Base-by-base conservation (phyloP, 2,888 invertebrate species). In the Mythimna pallens region DNA sequence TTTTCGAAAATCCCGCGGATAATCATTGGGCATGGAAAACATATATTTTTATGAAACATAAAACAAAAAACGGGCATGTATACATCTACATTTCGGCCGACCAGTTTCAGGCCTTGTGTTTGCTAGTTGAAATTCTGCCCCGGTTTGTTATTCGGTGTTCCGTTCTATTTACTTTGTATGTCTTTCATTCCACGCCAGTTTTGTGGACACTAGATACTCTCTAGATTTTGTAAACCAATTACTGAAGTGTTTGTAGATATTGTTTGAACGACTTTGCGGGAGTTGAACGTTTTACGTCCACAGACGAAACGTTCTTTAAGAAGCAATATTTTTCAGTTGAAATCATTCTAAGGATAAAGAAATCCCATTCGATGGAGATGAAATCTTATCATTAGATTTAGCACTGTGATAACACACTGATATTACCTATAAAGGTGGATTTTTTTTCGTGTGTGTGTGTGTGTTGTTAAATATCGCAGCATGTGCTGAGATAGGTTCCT, bases 41-140 rank as follows among this genome's bases (percentile, higher is more conserved):
- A 58, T 36, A 61, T 64, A 65, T 70, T 70, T 54, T 40, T 72
- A 55, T 66, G 59, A 68, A 76, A 59, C 66, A 63, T 78, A 59
- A 80, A 72, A 69, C 65, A 62, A 71, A 75, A 30, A 67, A 47
- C 0, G 47, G 22, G 34, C 10, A 22, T 55, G 22, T 58, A 64
- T 47, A 14, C 43, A 57, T 54, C 5, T 54, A 40, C 22, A 59
- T 58, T 65, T 54, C 40, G 36, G 40, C 54, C 40, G 36, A 54
- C 57, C 52, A 12, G 58, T 30, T 58, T 8, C 58, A 50, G 22
- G 10, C 43, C 22, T 55, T n/a, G 58, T 70, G 68, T 71, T 67
- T n/a, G 66, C 69, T 70, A 63, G 67, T 79, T 70, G 62, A 76
- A 72, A 81, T 81, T 81, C 81, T 65, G 63, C n/a, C 25, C 50